phyloP scores from a whole-genome alignment of 2,797 vertebrate genomes.

The Buphagus erythrorhynchus region DNA sequence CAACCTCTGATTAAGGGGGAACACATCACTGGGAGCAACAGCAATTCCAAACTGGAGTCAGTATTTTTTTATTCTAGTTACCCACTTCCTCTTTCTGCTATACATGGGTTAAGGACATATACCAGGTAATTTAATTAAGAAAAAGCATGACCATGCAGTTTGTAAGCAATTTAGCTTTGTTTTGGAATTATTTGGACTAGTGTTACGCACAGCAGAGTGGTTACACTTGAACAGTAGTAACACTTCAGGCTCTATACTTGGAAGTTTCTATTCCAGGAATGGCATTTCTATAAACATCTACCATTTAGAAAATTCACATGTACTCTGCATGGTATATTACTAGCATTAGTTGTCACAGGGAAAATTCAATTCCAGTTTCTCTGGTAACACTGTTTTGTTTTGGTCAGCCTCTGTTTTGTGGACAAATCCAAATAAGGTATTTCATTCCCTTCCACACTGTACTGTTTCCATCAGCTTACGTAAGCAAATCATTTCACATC shows the following conservation, averaged over 20 bases:
- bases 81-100: not conserved
- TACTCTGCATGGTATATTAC: not conserved
- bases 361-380: not conserved
- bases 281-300: not conserved
- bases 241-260: not conserved
- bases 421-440: not conserved
- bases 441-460: not conserved
- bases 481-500: not conserved
- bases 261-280: not conserved
- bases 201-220: not conserved
- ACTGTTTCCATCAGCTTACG: rapidly evolving
- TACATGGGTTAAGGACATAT: not conserved
- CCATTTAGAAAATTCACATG: not conserved
- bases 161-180: not conserved
- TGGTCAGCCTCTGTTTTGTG: not conserved
- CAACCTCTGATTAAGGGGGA: not conserved
- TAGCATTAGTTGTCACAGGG: not conserved
- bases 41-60: not conserved
- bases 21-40: not conserved
- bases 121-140: not conserved
- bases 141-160: not conserved
- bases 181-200: not conserved
- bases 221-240: not conserved
- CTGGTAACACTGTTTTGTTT: not conserved
- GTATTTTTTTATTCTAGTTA: not conserved